phyloP scores from a whole-genome alignment of 2,113 vertebrate genomes.

The Crotalus horridus region DNA sequence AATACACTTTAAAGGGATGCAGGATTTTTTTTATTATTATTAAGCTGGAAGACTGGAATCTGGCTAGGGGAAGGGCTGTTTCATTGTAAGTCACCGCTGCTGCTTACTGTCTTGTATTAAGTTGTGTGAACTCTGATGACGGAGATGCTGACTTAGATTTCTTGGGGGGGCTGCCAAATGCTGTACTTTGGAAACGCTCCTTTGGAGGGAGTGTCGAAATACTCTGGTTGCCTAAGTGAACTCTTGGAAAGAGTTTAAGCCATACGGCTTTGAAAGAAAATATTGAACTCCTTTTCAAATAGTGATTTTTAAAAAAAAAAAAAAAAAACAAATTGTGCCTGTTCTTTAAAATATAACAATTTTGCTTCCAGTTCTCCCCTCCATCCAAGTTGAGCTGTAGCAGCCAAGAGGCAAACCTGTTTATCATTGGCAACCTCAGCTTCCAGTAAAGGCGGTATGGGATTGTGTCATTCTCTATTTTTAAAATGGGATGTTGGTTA shows the following conservation, averaged over 20 bases:
- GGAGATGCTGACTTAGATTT: neutral
- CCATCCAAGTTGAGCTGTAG: neutral
- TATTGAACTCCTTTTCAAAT: neutral
- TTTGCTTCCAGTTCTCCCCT: neutral
- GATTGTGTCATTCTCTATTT: neutral
- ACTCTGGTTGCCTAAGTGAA: neutral
- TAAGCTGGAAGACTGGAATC: neutral
- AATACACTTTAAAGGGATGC: no score
- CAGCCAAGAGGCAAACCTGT: neutral
- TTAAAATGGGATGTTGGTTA: slow-evolving; percentile 11
- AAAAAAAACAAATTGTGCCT: neutral
- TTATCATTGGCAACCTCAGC: neutral
- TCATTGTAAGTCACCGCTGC: neutral
- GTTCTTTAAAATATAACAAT: neutral
- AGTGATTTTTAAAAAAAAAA: neutral
- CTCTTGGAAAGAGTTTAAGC: neutral
- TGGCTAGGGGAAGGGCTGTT: neutral
- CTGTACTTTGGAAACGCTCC: no score
- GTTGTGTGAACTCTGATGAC: neutral
- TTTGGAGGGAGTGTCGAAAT: neutral
- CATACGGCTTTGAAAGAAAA: neutral
- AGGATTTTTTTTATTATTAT: neutral
- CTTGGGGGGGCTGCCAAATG: neutral
- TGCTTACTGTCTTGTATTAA: neutral
- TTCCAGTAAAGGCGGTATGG: neutral